Percentiles rank a stretch among this genome's conserved stretches.
These are phyloP conservation scores for Cisticola juncidis DNA, from an alignment of 2,113 vertebrate species.

Conservation along the genomic window DNA sequence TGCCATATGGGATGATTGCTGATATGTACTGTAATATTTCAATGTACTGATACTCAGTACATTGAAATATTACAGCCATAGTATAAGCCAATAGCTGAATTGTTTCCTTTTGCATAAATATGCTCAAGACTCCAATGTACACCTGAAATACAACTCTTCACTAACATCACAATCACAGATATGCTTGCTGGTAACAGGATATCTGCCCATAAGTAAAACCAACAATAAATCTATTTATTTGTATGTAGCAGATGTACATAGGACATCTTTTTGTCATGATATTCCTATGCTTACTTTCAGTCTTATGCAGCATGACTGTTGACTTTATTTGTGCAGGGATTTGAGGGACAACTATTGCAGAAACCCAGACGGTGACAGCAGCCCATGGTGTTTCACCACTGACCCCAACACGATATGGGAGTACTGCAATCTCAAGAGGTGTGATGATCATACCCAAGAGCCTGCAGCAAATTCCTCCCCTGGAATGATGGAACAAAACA, in stretches of 20 bases:
- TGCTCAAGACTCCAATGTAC: not conserved
- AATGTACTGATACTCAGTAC: not conserved
- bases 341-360: slow-evolving; percentile 89
- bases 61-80: not conserved
- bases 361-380: slow-evolving; percentile 87
- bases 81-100: not conserved
- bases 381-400: slow-evolving; percentile 94
- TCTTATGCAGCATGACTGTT: not conserved
- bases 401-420: slow-evolving; percentile 86
- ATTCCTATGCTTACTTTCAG: not conserved
- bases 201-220: not conserved
- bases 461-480: rapidly evolving
- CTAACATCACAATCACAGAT: not conserved
- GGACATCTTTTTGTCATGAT: not conserved
- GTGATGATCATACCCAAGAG: not conserved
- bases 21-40: no score
- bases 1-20: not conserved
- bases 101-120: not conserved
- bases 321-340: slow-evolving; percentile 73
- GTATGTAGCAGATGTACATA: not conserved
- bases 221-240: not conserved
- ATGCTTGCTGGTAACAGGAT: not conserved
- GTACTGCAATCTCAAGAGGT: slow-evolving; percentile 85
- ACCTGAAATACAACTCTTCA: not conserved
- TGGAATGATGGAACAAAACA: rapidly evolving